These are phyloP conservation scores for Schrankia costaestrigalis DNA, from an alignment of 2,888 invertebrate genomes.

Conservation along the genomic window DNA sequence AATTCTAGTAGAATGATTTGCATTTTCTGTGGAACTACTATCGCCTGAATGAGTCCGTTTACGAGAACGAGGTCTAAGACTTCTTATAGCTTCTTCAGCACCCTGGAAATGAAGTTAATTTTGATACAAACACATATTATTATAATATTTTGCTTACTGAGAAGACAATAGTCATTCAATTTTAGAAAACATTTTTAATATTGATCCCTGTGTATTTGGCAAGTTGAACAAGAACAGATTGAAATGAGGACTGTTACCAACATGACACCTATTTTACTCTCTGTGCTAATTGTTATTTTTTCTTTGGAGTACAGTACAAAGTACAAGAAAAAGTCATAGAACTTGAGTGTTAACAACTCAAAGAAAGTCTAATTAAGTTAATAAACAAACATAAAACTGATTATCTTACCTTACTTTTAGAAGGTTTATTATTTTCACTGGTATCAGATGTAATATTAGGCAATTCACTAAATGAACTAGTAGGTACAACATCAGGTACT, in stretches of 20 bases:
- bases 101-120: conserved; percentile 36
- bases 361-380: too few species aligned
- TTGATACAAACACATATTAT: not conserved
- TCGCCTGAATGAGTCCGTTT: conserved; percentile 82
- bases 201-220: too few species aligned
- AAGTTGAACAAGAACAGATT: too few species aligned
- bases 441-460: conserved; percentile 37
- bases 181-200: too few species aligned
- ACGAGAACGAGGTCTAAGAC: conserved; percentile 80
- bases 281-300: too few species aligned
- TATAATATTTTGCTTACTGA: too few species aligned
- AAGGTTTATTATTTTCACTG: conserved; percentile 53
- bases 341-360: too few species aligned
- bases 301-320: too few species aligned
- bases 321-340: too few species aligned
- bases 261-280: too few species aligned
- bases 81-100: conserved; percentile 76
- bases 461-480: conserved; percentile 42
- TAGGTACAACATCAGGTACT: conserved; percentile 30
- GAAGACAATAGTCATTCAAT: too few species aligned
- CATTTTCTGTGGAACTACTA: conserved; percentile 76
- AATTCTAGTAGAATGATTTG: conserved; percentile 37
- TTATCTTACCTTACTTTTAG: conserved; percentile 58
- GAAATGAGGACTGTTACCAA: too few species aligned
- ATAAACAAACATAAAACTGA: conserved; percentile 1